Base-by-base conservation (phyloP, 2,797 vertebrate species). In the Chiroxiphia lanceolata region DNA sequence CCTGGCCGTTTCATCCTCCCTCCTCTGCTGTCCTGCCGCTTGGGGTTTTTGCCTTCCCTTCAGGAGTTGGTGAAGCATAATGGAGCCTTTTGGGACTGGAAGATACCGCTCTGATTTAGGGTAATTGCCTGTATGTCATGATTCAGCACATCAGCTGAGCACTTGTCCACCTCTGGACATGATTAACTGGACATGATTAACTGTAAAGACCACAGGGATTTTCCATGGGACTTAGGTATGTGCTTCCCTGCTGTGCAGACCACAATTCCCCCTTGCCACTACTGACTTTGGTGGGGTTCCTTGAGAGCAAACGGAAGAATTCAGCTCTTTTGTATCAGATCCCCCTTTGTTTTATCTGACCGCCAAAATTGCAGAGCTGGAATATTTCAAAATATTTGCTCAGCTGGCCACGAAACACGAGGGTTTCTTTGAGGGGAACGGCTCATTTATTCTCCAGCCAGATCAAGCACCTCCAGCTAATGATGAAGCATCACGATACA, bases 121-220 rank as follows among this genome's bases (percentile, higher is more conserved):
- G 48, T 93, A 96, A 95, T 95, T 96, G 93, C 93, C 80, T 61
- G 22, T 16, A 14, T 83, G 93, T 87, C 91, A 92, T 96, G 93
- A 96, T 92, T 95, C 94, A 95, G 93, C 7, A 8, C 76, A 94
- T 95, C 95, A 94, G 74, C 13, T 79, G 91, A 94, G 87, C n/a
- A 2, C 78, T 94, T 4, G 23, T 87, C 95, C 91, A 89, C 83
- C 94, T 81, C 94, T 96, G 93, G 95, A 95, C 70, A 18, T 89
- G 96, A 95, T 97, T 96, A 97, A 97, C 92, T 93, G 95, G 93
- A 91, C 83, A 77, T 94, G 88, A 96, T 96, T 96, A 95, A 96
- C 95, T 68, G 56, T 94, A 92, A 96, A 89, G 90, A 96, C 87
- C 14, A 7, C 75, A 74, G 93, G 90, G 95, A 94, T 94, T 91